Evolutionary conservation across 2,113 vertebrate genomes (phyloP), one percentile per base, ranked within the genome.

Genomic region (Telmatochromis bifrenatus): DNA sequence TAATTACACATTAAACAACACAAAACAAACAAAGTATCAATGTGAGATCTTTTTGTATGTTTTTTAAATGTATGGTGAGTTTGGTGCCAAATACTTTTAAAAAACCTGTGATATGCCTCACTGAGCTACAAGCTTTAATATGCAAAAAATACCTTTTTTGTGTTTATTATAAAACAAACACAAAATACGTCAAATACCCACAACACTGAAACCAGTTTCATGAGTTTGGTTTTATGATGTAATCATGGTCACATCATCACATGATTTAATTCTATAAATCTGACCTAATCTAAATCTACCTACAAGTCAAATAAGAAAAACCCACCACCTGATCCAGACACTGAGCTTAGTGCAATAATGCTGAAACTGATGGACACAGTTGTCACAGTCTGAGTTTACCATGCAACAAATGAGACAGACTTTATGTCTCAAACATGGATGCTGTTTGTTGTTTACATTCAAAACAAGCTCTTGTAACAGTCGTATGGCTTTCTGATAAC

Each of bases 241-340:
- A 65, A 12, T 37, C 60, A 65, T 65, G 28, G 28, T 62, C 0
- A 33, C 58, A 33, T 19, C 58, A 2, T 62, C 0, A 62, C 15
- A 60, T 7, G 58, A 19, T n/a, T 62, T 62, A 62, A 12, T 35
- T 7, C 58, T 3, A 19, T 2, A 33, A 60, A 19, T 62, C 17
- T n/a, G 1, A 60, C 1, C 28, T 42, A 42, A 47, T 47, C 45
- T 47, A 1, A 15, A 47, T 47, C 14, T 47, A 35, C 0, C 31
- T 35, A 33, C 28, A 35, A 62, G 56, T 60, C 56, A 33, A 60
- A 60, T 19, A 60, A 33, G 58, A 62, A 62, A 2, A 23, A 23
- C 21, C 21, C 21, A 23, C 23, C 23, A 23, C 23, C 21, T 11
- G 58, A 35, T 19, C 58, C 58, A 35, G 9, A 62, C 28, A 11